Conservation (phyloP, 2,113 vertebrate species). For the Rhinolophus ferrumequinum region DNA sequence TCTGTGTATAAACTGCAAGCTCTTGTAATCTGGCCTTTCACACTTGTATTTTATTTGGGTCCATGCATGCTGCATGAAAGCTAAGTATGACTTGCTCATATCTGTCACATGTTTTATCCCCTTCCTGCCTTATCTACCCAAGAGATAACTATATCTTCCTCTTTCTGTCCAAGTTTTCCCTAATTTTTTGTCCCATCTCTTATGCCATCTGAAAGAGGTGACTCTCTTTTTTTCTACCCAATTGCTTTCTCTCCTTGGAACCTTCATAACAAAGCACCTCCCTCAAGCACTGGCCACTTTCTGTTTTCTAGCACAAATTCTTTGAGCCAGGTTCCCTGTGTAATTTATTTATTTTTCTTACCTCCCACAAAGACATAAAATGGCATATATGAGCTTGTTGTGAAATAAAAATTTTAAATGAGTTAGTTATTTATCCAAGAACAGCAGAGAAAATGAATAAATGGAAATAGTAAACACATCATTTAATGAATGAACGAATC, state of each 20-base stretch:
- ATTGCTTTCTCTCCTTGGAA: neutral
- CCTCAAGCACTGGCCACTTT: neutral
- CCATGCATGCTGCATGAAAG: neutral
- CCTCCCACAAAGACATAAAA: neutral
- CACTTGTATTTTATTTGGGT: neutral
- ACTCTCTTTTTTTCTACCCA: neutral
- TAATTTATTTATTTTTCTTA: neutral
- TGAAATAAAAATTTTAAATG: neutral
- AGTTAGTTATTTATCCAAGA: neutral
- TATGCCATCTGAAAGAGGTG: neutral
- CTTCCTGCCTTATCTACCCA: neutral
- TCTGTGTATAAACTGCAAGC: neutral
- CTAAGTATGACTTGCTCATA: neutral
- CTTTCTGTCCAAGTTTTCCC: neutral
- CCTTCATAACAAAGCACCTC: rapidly evolving
- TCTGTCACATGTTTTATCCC: neutral
- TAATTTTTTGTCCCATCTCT: too few species aligned
- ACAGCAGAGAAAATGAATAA: neutral
- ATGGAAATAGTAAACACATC: neutral
- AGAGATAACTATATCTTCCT: neutral
- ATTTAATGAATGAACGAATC: neutral
- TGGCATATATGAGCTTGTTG: neutral
- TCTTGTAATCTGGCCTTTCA: neutral
- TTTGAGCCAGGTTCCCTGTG: neutral
- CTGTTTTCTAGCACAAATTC: neutral